Conservation (phyloP, 2,797 vertebrate genomes). For the Sebastes diaconus region DNA sequence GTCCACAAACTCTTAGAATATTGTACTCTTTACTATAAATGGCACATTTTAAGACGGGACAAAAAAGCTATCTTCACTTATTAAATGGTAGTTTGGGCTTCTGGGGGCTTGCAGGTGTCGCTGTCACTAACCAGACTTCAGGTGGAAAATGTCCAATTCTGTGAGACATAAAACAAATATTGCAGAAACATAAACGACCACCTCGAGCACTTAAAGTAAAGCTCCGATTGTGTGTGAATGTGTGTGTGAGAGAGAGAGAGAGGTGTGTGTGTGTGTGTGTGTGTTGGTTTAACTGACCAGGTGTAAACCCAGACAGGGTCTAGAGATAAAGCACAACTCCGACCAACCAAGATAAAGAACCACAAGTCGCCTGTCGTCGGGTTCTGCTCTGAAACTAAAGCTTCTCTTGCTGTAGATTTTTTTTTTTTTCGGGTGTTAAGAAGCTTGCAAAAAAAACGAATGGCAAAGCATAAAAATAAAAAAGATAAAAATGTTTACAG, state of each 20-base stretch:
- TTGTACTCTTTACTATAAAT: slow-evolving; percentile 12
- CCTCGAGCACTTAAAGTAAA: slow-evolving; percentile 35
- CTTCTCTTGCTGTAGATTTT: slow-evolving; percentile 31
- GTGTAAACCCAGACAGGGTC: slow-evolving; percentile 32
- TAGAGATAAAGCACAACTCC: slow-evolving; percentile 58
- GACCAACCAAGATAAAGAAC: slow-evolving; percentile 39
- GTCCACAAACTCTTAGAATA: slow-evolving; percentile 43
- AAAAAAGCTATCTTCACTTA: not conserved
- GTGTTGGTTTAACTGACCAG: slow-evolving; percentile 24
- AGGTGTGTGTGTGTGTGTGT: not conserved
- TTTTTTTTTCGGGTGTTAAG: slow-evolving; percentile 14
- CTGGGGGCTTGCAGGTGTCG: not conserved
- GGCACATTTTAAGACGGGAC: slow-evolving; percentile 53
- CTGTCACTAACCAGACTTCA: slow-evolving; percentile 9
- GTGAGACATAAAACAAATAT: not conserved
- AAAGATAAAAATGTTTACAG: slow-evolving; percentile 71
- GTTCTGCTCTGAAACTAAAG: slow-evolving; percentile 39
- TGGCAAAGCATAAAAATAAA: slow-evolving; percentile 29
- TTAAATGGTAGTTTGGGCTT: not conserved
- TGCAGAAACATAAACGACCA: slow-evolving; percentile 7
- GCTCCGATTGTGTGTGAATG: slow-evolving; percentile 9
- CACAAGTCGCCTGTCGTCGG: slow-evolving; percentile 51
- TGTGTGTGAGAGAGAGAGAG: not conserved
- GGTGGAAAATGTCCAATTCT: slow-evolving; percentile 1
- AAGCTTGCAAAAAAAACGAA: slow-evolving; percentile 22